phyloP scores from a whole-genome alignment of 2,113 vertebrate species.

The Pampusana beccarii region DNA sequence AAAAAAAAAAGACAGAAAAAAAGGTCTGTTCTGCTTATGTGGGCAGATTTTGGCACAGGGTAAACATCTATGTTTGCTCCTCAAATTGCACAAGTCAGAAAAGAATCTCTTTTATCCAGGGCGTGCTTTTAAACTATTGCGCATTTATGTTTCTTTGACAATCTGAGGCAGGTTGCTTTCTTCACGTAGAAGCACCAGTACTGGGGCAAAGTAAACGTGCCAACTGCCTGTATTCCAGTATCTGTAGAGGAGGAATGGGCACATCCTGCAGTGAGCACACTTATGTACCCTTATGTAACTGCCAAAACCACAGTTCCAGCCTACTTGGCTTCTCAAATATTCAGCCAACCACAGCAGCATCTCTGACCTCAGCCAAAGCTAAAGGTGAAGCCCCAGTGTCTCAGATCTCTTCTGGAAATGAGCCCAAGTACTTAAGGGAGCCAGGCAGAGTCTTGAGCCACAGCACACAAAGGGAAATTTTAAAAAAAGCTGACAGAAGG shows the following conservation, averaged over 20 bases:
- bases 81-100: slow-evolving; percentile 38
- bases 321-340: neutral
- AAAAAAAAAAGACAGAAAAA: neutral
- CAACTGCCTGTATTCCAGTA: neutral
- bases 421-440: neutral
- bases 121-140: neutral
- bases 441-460: neutral
- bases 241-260: neutral
- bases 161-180: neutral
- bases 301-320: neutral
- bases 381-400: neutral
- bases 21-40: slow-evolving; percentile 39
- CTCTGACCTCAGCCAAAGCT: neutral
- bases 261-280: neutral
- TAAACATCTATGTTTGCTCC: slow-evolving; percentile 60
- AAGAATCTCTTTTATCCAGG: neutral
- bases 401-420: neutral
- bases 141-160: neutral
- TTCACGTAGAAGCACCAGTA: neutral
- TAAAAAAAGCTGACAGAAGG: neutral
- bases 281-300: neutral
- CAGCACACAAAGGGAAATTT: neutral
- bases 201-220: neutral
- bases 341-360: neutral
- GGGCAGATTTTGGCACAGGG: slow-evolving; percentile 45